Evolutionary conservation across 2,797 vertebrate genomes (phyloP).

Genomic region (Microhierax caerulescens): DNA sequence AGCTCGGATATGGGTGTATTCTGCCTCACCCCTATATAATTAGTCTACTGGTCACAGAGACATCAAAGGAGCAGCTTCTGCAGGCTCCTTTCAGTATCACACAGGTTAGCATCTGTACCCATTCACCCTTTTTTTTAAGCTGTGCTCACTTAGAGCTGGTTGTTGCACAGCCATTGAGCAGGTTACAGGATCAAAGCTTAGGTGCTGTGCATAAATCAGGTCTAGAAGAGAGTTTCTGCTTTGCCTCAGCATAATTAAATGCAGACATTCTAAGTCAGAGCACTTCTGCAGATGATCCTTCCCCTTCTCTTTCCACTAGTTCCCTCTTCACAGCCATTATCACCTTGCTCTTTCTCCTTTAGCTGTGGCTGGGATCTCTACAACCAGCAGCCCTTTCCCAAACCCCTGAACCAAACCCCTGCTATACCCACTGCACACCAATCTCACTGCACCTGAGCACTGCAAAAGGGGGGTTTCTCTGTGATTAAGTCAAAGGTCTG

Average conservation of each 20-base stretch:
- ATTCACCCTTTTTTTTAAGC: neutral
- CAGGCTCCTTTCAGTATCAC: neutral
- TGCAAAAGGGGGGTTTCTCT: neutral
- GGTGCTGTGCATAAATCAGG: neutral
- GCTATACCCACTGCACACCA: neutral
- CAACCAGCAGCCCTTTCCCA: neutral
- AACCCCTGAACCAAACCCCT: neutral
- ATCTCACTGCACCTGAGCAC: neutral
- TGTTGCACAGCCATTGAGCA: neutral
- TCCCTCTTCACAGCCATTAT: neutral
- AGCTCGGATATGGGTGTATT: neutral
- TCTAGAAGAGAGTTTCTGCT: neutral
- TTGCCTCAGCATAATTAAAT: neutral
- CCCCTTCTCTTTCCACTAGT: neutral
- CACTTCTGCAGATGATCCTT: neutral
- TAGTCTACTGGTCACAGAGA: neutral
- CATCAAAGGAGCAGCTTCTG: neutral
- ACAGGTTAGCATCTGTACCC: neutral
- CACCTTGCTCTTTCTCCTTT: neutral
- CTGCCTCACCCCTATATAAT: neutral
- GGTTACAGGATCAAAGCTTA: neutral
- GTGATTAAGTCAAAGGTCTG: neutral
- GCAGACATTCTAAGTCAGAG: neutral
- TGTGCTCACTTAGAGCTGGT: neutral
- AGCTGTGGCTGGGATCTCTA: neutral